These are phyloP conservation scores for Melanchra persicariae DNA, from an alignment of 2,888 invertebrate genomes.

Conservation along the genomic window DNA sequence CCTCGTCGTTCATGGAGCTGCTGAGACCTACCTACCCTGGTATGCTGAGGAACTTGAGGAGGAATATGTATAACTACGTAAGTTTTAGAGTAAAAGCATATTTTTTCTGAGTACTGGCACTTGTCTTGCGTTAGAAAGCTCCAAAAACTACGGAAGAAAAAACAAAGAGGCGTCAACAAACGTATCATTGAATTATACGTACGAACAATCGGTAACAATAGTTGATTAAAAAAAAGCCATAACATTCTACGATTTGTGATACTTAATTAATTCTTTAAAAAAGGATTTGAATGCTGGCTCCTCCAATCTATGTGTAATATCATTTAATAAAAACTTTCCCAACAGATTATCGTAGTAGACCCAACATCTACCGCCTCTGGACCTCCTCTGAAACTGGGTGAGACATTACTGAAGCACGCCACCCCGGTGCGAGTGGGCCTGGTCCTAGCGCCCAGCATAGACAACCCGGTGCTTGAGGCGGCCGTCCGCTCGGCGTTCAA, in stretches of 20 bases:
- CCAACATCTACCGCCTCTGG: conserved; percentile 93
- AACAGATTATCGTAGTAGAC: conserved; percentile 95
- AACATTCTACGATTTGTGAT: no score
- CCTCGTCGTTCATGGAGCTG: conserved; percentile 96
- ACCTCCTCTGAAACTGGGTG: conserved; percentile 95
- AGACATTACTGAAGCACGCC: conserved; percentile 97
- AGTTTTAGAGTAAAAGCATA: conserved; percentile 66
- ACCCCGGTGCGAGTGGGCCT: conserved; percentile 97
- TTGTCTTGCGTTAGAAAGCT: not conserved
- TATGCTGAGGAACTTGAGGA: conserved; percentile 97
- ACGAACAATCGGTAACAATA: no score
- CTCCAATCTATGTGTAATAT: not conserved
- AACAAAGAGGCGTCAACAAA: not conserved
- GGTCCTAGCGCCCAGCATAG: conserved; percentile 93
- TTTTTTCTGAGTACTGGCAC: not conserved
- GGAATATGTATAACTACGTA: conserved; percentile 96
- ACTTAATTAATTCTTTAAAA: no score
- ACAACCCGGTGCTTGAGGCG: conserved; percentile 93
- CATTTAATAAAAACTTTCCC: conserved; percentile 3
- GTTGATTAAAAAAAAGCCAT: not conserved
- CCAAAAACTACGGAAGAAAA: not conserved
- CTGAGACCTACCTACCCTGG: conserved; percentile 99
- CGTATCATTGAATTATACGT: no score
- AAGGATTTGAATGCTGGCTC: no score
- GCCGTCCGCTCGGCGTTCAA: conserved; percentile 97